These are phyloP conservation scores for Scaptomyza tumidula DNA, from an alignment of 2,888 invertebrate genomes.

Conservation along the genomic window DNA sequence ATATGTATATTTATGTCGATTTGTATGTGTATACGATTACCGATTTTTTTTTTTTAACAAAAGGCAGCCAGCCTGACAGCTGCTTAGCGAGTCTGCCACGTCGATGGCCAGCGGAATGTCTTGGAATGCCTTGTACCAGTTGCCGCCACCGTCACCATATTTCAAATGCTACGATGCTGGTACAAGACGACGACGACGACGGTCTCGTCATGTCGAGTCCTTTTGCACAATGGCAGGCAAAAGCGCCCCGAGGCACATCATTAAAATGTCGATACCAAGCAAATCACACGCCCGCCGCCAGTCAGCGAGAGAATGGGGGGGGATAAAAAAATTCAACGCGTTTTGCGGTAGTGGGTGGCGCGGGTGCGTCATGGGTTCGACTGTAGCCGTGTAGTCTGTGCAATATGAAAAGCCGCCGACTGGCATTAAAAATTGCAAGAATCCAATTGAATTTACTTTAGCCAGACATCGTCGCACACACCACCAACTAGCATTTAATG, in stretches of 20 bases:
- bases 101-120: slow-evolving; percentile 59
- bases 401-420: slow-evolving; percentile 60
- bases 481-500: slow-evolving; percentile 62
- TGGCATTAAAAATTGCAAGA: slow-evolving; percentile 75
- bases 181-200: slow-evolving; percentile 66
- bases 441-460: slow-evolving; percentile 82
- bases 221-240: slow-evolving; percentile 63
- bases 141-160: background rate
- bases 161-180: slow-evolving; percentile 17
- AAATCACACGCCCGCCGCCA: slow-evolving; percentile 78
- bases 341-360: slow-evolving; percentile 51
- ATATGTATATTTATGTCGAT: slow-evolving; percentile 8
- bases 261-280: slow-evolving; percentile 83
- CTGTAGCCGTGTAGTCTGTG: slow-evolving; percentile 63
- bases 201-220: slow-evolving; percentile 31
- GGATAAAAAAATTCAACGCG: slow-evolving; percentile 50
- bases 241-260: slow-evolving; percentile 79
- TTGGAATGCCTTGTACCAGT: slow-evolving; percentile 50
- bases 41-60: slow-evolving; percentile 15
- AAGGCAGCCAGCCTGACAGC: slow-evolving; percentile 53
- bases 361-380: background rate
- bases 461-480: slow-evolving; percentile 59
- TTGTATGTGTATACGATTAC: slow-evolving; percentile 10
- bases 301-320: background rate
- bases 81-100: slow-evolving; percentile 42